Percentiles rank a stretch among this genome's conserved stretches.
phyloP scores from a whole-genome alignment of 2,113 vertebrate genomes.

The Dicrurus megarhynchus region DNA sequence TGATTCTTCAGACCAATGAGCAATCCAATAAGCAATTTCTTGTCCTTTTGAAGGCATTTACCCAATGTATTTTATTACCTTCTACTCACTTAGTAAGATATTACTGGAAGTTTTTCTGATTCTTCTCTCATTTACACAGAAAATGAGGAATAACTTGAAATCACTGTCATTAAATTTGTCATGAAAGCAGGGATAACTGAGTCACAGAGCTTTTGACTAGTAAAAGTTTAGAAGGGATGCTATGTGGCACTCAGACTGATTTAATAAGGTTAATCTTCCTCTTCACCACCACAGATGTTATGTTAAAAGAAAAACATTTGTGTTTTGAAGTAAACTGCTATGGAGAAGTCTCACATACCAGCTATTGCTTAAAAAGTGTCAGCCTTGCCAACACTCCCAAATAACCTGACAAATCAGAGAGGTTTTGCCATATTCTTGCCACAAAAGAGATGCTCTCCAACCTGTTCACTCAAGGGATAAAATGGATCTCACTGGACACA shows the following conservation, averaged over 20 bases:
- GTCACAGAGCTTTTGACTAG: not conserved
- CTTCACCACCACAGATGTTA: not conserved
- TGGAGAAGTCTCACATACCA: not conserved
- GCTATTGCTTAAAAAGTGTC: not conserved
- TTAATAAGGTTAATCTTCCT: not conserved
- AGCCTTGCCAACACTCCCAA: not conserved
- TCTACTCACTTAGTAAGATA: not conserved
- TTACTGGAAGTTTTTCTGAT: not conserved
- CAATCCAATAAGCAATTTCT: not conserved
- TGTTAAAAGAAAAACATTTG: not conserved
- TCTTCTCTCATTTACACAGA: not conserved
- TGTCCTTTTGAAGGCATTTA: not conserved
- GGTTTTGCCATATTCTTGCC: not conserved
- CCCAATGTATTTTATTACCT: not conserved
- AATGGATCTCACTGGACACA: fast-evolving
- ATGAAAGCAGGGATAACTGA: not conserved
- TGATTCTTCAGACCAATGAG: not conserved
- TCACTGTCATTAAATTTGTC: not conserved
- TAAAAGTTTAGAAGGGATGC: not conserved
- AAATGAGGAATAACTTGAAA: not conserved
- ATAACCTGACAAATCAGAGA: not conserved
- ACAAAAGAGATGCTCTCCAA: not conserved
- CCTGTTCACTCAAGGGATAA: not conserved
- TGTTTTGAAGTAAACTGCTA: not conserved
- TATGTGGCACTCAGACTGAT: not conserved